Evolutionary conservation across 2,888 invertebrate genomes (phyloP).

Genomic region (Leptinotarsa peninsularis): DNA sequence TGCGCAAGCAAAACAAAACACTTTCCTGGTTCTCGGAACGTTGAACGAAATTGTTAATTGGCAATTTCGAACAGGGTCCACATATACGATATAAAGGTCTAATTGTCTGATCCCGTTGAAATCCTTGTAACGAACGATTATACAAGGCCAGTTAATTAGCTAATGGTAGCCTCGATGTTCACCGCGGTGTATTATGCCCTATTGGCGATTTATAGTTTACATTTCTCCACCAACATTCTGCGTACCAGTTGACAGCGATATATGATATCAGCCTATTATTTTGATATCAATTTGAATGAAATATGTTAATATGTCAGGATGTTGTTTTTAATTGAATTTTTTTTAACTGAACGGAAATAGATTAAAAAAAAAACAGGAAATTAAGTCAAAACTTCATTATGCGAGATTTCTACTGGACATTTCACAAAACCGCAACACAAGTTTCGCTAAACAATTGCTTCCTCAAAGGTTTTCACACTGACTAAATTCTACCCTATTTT

Average conservation of each 20-base stretch:
- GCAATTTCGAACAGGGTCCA: not conserved
- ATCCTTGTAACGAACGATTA: conserved; percentile 18
- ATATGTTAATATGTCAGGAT: no score
- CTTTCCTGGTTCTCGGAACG: not conserved
- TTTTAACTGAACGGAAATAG: no score
- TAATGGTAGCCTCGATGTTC: conserved; percentile 13
- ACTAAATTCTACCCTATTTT: no score
- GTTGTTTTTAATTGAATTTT: no score
- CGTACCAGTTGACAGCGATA: conserved; percentile 2
- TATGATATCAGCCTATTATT: not conserved
- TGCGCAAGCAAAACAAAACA: not conserved
- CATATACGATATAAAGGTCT: conserved; percentile 15
- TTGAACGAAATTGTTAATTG: not conserved
- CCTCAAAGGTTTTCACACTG: no score
- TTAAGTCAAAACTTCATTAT: no score
- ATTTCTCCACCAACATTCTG: not conserved
- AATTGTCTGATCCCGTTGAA: conserved; percentile 18
- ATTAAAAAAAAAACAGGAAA: no score
- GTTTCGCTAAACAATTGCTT: no score
- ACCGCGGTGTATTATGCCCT: conserved; percentile 6
- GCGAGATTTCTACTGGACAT: no score
- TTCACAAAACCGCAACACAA: no score
- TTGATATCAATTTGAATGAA: not conserved
- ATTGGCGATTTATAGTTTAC: conserved; percentile 7
- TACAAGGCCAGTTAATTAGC: conserved; percentile 19